Base-by-base conservation (phyloP, 2,888 invertebrate species). In the Heliconius ethilla region DNA sequence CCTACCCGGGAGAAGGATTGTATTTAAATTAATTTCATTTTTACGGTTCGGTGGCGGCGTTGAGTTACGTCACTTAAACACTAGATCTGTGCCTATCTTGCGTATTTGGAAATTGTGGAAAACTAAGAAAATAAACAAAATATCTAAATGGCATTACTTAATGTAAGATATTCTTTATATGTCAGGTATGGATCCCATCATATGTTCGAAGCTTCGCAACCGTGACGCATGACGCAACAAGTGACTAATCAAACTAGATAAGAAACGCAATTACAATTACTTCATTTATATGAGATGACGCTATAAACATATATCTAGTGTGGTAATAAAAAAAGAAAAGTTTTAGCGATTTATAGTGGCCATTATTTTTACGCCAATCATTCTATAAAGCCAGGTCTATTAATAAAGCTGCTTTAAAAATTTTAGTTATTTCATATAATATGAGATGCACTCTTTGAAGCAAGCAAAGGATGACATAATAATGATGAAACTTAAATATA, bases 181-280 rank as follows among this genome's bases (percentile, higher is more conserved):
- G 40, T 59, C 66, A 77, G 66, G 77, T 77, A 77, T 51, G n/a
- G 77, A 70, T 67, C 66, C 66, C 77, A 67, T 77, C 66, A 45
- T 67, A n/a, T 69, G 67, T 74, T 25, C 51, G 77, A 75, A 80
- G 76, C 75, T 75, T 79, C 70, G 80, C 76, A 72, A 76, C 76
- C 80, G 88, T 92, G 91, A 92, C 91, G 90, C 87, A 88, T 92
- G 92, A 92, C 91, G 91, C 87, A 92, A 91, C 81, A 45, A 82
- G 79, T 93, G 93, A 93, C 91, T 92, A 93, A 93, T 92, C 90
- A 87, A 88, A 90, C 86, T 85, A 92, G 92, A 93, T 93, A 93
- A 92, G 89, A 88, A 89, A 90, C 89, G 89, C 89, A 90, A 92
- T 92, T 90, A 92, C 86, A 89, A 91, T 90, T 88, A 92, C 90